Evolutionary conservation across 2,113 vertebrate species (phyloP).

Genomic region (Eclectus roratus): DNA sequence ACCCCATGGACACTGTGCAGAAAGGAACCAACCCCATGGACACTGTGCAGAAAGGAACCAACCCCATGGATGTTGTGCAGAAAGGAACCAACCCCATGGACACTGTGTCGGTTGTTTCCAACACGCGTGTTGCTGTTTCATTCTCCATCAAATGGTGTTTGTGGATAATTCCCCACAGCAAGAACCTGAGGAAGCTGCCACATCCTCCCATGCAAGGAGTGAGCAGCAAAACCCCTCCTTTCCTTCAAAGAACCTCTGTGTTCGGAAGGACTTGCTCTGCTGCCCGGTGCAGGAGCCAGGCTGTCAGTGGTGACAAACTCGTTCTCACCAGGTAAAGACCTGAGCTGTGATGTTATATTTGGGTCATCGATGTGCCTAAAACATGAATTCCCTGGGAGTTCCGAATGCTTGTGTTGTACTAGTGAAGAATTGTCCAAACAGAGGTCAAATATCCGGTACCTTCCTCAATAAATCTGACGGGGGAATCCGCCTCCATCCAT

Average conservation of each 20-base stretch:
- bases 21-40: no score
- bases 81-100: neutral
- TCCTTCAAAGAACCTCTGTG: neutral
- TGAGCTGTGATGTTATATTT: neutral
- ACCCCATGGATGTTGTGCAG: no score
- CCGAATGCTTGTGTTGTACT: rapidly evolving
- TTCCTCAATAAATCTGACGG: neutral
- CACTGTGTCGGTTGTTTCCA: neutral
- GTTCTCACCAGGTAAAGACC: neutral
- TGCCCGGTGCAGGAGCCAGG: neutral
- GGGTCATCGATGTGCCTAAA: neutral
- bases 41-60: no score
- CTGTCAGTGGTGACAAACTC: neutral
- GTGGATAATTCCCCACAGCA: neutral
- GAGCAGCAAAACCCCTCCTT: neutral
- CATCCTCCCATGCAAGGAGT: no score
- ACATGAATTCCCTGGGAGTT: neutral
- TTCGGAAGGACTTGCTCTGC: neutral
- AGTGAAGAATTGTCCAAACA: neutral
- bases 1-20: no score
- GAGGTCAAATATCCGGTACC: neutral
- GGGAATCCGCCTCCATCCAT: neutral
- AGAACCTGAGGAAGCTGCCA: neutral
- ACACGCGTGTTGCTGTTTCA: rapidly evolving
- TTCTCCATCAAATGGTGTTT: rapidly evolving